These are phyloP conservation scores for Eupithecia centaureata DNA, from an alignment of 2,888 invertebrate species.

Conservation along the genomic window DNA sequence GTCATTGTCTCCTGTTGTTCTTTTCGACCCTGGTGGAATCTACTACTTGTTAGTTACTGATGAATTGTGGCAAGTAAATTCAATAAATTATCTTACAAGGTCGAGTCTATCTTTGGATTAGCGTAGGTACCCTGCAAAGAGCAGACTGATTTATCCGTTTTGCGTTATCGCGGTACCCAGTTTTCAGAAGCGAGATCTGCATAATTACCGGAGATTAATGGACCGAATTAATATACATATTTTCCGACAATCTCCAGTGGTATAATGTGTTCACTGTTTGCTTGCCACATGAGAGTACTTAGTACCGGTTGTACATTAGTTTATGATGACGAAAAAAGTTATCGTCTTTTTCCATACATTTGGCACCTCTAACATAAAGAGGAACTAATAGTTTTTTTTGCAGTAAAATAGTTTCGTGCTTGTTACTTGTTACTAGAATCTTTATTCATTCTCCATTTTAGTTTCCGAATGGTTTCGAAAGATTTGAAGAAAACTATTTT, in stretches of 20 bases:
- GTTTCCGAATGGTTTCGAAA: too few relatives aligned
- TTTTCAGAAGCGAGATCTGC: constrained; percentile 16
- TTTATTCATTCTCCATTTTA: too few relatives aligned
- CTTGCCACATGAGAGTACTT: too few relatives aligned
- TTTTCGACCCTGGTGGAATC: neutral
- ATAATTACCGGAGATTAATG: constrained; percentile 26
- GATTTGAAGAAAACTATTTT: too few relatives aligned
- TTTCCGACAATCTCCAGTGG: neutral
- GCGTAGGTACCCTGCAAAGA: neutral
- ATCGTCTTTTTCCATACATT: too few relatives aligned
- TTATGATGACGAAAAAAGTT: too few relatives aligned
- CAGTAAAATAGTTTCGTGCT: too few relatives aligned
- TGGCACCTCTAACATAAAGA: too few relatives aligned
- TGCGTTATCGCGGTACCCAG: constrained; percentile 18
- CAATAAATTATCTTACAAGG: neutral
- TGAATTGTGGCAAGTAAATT: neutral
- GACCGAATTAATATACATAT: constrained; percentile 12
- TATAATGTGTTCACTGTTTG: constrained; percentile 4
- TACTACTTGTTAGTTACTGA: neutral
- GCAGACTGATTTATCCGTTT: constrained; percentile 13
- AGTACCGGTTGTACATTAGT: too few relatives aligned
- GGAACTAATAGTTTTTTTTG: too few relatives aligned
- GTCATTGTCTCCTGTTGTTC: neutral
- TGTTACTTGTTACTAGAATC: too few relatives aligned
- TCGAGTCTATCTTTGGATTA: constrained; percentile 11